Base-by-base conservation (phyloP, 2,888 invertebrate species). In the Carterocephalus palaemon region DNA sequence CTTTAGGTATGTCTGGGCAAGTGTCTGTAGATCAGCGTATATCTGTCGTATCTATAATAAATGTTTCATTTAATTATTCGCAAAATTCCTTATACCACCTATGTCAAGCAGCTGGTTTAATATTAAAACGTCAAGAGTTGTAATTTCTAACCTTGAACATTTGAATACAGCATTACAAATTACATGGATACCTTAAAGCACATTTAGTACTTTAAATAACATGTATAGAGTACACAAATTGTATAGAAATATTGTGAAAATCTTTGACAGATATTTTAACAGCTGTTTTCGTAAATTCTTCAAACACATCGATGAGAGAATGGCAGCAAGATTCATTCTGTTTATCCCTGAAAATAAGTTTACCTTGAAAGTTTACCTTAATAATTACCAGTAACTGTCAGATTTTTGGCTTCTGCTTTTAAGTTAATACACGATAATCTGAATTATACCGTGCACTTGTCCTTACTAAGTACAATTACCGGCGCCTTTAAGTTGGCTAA, bases 141-240 rank as follows among this genome's bases (percentile, higher is more conserved):
- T 61, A 54, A 42, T 57, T 63, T 63, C 66, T 48, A 38, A 47
- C 41, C 38, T 43, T 28, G 55, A 66, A 67, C 67, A 66, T 72
- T 68, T 70, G 62, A 62, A 71, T 69, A 69, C 57, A 60, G 57
- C 57, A 51, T 52, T 59, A 71, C 67, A 68, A 68, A 67, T 67
- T 62, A 59, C 48, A 15, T 15, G 19, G 16, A 8, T 42, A 50
- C 2, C 5, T 17, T 29, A 12, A 13, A 12, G 7, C n/a, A 33
- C n/a, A n/a, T n/a, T n/a, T n/a, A n/a, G n/a, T n/a, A n/a, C n/a
- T n/a, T n/a, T n/a, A n/a, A n/a, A n/a, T n/a, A n/a, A n/a, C n/a
- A 12, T 6, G 12, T 13, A 6, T 33, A 20, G 20, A n/a, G n/a
- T n/a, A n/a, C n/a, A n/a, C n/a, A n/a, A n/a, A n/a, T n/a, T n/a